Conservation (phyloP, 2,113 vertebrate species). For the Rhinolophus ferrumequinum region DNA sequence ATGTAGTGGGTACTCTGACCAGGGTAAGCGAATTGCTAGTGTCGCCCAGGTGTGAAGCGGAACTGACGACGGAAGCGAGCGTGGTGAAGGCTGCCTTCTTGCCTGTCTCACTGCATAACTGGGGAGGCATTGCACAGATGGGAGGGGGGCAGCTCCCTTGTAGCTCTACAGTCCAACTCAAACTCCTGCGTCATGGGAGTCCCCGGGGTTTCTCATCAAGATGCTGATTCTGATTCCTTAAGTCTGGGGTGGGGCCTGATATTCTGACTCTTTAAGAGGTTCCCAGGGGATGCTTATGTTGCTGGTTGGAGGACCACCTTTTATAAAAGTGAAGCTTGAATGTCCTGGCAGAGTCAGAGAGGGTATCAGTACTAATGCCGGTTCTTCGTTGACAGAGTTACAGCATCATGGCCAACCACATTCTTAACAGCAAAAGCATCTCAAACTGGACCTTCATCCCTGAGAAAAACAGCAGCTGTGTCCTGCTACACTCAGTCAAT, state of each 20-base stretch:
- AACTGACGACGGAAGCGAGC: not conserved
- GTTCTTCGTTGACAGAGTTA: slow-evolving; percentile 80
- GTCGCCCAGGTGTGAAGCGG: not conserved
- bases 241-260: not conserved
- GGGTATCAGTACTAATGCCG: not conserved
- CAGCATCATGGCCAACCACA: slow-evolving; percentile 85
- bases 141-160: not conserved
- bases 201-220: not conserved
- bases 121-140: not conserved
- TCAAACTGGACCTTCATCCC: slow-evolving; percentile 85
- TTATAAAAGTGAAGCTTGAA: not conserved
- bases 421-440: slow-evolving; percentile 83
- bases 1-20: not conserved
- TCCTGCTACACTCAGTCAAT: slow-evolving; percentile 87
- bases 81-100: not conserved
- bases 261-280: not conserved
- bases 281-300: not conserved
- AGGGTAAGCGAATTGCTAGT: not conserved
- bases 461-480: slow-evolving; percentile 77
- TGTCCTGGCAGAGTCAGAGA: not conserved
- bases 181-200: not conserved
- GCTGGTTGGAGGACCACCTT: not conserved
- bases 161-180: not conserved
- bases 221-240: not conserved
- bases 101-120: not conserved